Percentiles rank a stretch among this genome's conserved stretches.
Conservation (phyloP, 2,888 invertebrate genomes). For the Callosobruchus maculatus region DNA sequence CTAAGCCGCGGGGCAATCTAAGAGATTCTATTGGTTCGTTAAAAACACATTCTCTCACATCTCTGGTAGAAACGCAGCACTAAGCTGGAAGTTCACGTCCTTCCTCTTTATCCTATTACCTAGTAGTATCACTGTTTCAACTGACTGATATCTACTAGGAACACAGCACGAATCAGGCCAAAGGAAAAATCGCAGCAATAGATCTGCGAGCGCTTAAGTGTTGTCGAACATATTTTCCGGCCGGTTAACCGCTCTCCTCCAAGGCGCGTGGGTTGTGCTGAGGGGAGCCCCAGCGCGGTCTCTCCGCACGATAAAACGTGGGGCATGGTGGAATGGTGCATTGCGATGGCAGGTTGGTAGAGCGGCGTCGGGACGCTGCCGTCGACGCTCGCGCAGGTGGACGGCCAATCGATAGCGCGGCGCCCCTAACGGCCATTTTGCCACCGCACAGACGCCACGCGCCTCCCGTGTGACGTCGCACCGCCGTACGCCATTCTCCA, state of each 20-base stretch:
- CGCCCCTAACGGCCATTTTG: neutral
- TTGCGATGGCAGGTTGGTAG: neutral
- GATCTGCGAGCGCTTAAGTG: neutral
- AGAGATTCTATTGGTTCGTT: too few species aligned
- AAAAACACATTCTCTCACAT: too few species aligned
- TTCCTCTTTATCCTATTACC: too few species aligned
- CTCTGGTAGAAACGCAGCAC: too few species aligned
- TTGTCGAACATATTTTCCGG: neutral
- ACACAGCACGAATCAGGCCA: too few species aligned
- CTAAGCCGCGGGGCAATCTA: too few species aligned
- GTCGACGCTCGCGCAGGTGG: neutral
- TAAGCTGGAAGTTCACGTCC: too few species aligned
- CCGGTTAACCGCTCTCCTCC: neutral
- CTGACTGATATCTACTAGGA: too few species aligned
- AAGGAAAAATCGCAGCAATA: neutral
- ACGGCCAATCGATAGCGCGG: neutral
- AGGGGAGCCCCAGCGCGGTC: neutral
- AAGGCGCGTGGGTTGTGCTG: neutral
- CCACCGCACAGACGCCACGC: neutral
- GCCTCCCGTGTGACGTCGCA: neutral
- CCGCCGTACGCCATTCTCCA: neutral
- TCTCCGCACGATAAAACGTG: neutral
- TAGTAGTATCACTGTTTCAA: too few species aligned
- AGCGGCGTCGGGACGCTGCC: neutral
- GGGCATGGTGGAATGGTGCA: neutral